phyloP scores from a whole-genome alignment of 2,113 vertebrate species.

The Sapayoa aenigma region DNA sequence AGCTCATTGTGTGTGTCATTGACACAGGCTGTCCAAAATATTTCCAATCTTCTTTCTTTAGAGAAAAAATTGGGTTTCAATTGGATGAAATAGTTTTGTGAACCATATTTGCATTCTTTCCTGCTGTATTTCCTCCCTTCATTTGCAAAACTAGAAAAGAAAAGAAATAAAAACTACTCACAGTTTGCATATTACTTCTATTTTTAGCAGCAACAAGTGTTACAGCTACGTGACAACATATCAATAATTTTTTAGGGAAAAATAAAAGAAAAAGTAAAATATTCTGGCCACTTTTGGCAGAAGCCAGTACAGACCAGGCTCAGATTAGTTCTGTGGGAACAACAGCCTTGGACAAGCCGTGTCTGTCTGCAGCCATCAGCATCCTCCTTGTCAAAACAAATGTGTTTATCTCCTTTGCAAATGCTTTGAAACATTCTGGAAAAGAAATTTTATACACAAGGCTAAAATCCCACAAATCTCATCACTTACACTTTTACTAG shows the following conservation, averaged over 20 bases:
- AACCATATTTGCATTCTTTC: not conserved
- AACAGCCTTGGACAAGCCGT: not conserved
- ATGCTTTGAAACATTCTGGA: not conserved
- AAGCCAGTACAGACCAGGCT: not conserved
- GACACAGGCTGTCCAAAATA: not conserved
- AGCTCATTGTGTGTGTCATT: not conserved
- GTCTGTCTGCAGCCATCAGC: not conserved
- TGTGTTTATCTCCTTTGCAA: not conserved
- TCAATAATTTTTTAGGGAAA: not conserved
- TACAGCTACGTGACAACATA: not conserved
- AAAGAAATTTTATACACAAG: not conserved
- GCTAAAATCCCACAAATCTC: not conserved
- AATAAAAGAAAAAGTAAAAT: not conserved
- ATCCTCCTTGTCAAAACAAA: slow-evolving; percentile 44
- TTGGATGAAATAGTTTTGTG: not conserved
- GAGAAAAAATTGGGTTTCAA: not conserved
- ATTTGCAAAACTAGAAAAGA: not conserved
- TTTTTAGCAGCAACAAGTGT: not conserved
- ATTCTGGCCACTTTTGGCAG: not conserved
- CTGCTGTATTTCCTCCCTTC: not conserved
- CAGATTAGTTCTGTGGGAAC: slow-evolving; percentile 5
- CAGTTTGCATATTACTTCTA: not conserved
- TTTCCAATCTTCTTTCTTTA: not conserved
- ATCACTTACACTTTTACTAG: not conserved
- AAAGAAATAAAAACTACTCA: not conserved